Percentiles rank a stretch among this genome's conserved stretches.
phyloP scores from a whole-genome alignment of 1,140 invertebrate species.

The Ostrea edulis region DNA sequence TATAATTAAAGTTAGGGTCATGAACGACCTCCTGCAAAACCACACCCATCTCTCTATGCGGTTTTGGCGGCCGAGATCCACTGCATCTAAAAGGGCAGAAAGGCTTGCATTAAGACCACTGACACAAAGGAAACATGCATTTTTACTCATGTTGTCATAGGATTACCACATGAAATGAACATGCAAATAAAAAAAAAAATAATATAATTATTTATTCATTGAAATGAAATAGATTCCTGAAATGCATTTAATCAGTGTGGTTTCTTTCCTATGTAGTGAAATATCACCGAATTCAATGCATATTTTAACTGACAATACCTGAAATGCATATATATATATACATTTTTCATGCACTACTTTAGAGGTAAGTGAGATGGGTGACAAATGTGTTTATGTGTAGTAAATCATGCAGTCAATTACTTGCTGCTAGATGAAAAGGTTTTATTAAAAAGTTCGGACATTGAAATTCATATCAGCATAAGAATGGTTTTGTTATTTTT shows the following conservation, averaged over 20 bases:
- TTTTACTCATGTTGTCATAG: constrained; percentile 20
- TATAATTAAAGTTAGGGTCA: constrained; percentile 74
- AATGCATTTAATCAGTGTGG: not conserved
- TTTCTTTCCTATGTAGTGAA: not conserved
- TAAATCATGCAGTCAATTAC: no score
- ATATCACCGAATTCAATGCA: not conserved
- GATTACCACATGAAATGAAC: not conserved
- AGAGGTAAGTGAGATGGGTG: no score
- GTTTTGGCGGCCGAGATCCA: constrained; percentile 35
- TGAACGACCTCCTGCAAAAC: constrained; percentile 73
- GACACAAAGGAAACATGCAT: constrained; percentile 15
- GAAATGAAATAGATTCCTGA: not conserved
- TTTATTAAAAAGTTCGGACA: no score
- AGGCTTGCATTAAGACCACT: not conserved
- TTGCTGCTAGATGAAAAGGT: no score
- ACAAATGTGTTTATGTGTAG: no score
- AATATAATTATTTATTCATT: not conserved
- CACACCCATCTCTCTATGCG: constrained; percentile 64
- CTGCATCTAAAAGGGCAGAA: constrained; percentile 54
- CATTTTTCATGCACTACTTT: not conserved
- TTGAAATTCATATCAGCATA: no score
- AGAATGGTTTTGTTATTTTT: no score
- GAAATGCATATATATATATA: not conserved
- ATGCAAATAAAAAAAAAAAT: not conserved
- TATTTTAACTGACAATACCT: not conserved